Evolutionary conservation across 2,113 vertebrate species (phyloP), one percentile per base, ranked within the genome.

Genomic region (Mobula hypostoma): DNA sequence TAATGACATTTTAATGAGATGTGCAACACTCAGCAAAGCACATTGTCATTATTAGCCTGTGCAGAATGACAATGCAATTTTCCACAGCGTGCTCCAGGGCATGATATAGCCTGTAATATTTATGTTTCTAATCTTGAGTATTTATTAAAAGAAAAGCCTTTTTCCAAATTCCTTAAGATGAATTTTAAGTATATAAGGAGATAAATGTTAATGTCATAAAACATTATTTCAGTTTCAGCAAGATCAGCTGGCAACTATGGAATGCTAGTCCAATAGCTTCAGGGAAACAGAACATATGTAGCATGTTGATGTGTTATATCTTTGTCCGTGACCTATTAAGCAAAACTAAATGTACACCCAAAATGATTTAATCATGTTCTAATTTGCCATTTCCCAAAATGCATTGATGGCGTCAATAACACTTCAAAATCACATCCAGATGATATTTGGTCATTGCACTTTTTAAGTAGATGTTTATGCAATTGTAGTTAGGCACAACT

Each of bases 1-100:
- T 58, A 27, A 83, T 9, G 83, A 63, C 27, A 88, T 63, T 88
- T 88, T 88, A 88, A 88, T 88, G 56, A 63, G 83, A 63, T n/a
- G 6, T 63, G 12, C 58, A 88, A 27, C 27, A 63, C 61, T 88
- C 58, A 63, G 24, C 58, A 88, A 88, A 58, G 58, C 15, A 27
- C n/a, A n/a, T 12, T 63, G 27, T 11, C 83, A 70, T 70, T 11
- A 88, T 88, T 61, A n/a, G 83, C 27, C 58, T 63, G 56, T 63
- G 58, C 24, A n/a, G 12, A 88, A n/a, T 88, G 83, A 63, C 83
- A 63, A 61, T 88, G 83, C 58, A 88, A 63, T 88, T 87, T 63
- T 63, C 68, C 58, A 29, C 61, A 88, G 12, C n/a, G 14, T 63
- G 56, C 83, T 12, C 83, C 83, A 88, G 83, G 83, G 58, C 11